Evolutionary conservation across 2,113 vertebrate genomes (phyloP).

Genomic region (Glaucomys volans): DNA sequence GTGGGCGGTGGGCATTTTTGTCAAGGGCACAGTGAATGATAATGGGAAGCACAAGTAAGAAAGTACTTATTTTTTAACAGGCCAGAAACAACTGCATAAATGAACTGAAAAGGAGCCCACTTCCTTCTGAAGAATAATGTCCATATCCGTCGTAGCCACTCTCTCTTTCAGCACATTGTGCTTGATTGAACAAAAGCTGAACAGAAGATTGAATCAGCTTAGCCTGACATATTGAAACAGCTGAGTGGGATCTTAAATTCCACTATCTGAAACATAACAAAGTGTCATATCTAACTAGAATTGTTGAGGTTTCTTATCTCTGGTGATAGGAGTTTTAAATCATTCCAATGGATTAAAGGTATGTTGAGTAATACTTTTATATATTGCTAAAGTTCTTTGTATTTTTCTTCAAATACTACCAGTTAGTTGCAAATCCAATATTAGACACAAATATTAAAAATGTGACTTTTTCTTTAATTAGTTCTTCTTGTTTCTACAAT

Average conservation of each 20-base stretch:
- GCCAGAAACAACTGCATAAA: background rate
- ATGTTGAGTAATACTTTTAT: background rate
- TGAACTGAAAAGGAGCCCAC: background rate
- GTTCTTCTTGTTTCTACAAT: background rate
- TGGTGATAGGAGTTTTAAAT: background rate
- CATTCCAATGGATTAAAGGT: background rate
- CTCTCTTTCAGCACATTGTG: background rate
- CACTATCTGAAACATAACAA: background rate
- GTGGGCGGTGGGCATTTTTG: rapidly evolving
- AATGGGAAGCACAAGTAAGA: background rate
- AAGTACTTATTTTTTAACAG: background rate
- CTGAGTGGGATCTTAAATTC: background rate
- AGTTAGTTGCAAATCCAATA: background rate
- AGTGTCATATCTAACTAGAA: background rate
- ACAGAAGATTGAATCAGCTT: background rate
- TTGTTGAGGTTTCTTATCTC: background rate
- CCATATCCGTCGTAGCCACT: background rate
- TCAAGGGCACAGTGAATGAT: background rate
- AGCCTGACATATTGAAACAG: background rate
- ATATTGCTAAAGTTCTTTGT: background rate
- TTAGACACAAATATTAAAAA: background rate
- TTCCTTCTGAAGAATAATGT: background rate
- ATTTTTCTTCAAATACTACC: background rate
- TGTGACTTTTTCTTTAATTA: background rate
- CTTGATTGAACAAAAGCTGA: slow-evolving; percentile 3